Percentiles rank a stretch among this genome's conserved stretches.
Evolutionary conservation across 1,140 invertebrate species (phyloP).

Genomic region (Olivierus martensii): DNA sequence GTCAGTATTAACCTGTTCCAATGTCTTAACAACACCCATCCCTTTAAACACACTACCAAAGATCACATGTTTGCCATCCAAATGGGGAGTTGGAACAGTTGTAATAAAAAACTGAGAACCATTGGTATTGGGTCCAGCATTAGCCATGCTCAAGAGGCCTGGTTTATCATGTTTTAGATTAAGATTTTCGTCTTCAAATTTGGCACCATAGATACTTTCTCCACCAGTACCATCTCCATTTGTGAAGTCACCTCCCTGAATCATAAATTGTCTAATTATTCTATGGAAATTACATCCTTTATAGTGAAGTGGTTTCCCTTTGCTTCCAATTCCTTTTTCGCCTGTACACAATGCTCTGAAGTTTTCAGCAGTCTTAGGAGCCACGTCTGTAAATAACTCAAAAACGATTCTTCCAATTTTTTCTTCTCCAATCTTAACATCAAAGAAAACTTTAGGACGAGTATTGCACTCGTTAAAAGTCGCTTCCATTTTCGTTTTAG

Average conservation of each 20-base stretch:
- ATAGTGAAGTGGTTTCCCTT: conserved; percentile 35
- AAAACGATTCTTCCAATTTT: conserved; percentile 54
- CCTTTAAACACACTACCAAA: conserved; percentile 69
- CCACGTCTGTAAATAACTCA: conserved; percentile 66
- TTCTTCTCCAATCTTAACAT: conserved; percentile 26
- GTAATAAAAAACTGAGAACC: conserved; percentile 94
- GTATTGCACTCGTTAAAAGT: neutral
- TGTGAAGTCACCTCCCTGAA: conserved; percentile 70
- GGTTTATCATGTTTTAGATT: conserved; percentile 44
- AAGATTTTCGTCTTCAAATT: conserved; percentile 87
- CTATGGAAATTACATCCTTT: conserved; percentile 48
- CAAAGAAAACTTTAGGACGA: conserved; percentile 25
- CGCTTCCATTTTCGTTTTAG: too few relatives aligned
- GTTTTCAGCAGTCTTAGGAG: conserved; percentile 84
- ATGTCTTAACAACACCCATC: conserved; percentile 44
- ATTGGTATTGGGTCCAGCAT: conserved; percentile 74
- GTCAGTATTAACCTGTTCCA: conserved; percentile 42
- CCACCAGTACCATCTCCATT: conserved; percentile 70
- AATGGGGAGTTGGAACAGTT: conserved; percentile 59
- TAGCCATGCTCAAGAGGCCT: conserved; percentile 75
- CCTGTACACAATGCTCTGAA: conserved; percentile 80
- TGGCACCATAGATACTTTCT: conserved; percentile 82
- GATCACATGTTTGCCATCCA: conserved; percentile 80
- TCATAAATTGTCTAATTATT: conserved; percentile 42
- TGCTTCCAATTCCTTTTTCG: conserved; percentile 61